Evolutionary conservation across 2,113 vertebrate genomes (phyloP).

Genomic region (Lagenorhynchus albirostris): DNA sequence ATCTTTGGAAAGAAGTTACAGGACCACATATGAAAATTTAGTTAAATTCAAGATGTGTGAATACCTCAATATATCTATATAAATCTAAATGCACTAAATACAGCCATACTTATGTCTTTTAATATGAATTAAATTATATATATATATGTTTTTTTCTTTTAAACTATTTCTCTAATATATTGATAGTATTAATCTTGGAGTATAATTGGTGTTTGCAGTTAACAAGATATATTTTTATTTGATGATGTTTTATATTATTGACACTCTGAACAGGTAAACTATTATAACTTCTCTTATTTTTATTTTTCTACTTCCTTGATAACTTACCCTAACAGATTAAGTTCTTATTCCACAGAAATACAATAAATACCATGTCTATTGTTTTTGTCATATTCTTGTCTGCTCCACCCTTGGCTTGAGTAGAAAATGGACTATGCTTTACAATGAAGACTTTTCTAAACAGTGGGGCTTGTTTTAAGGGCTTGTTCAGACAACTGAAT

Average conservation of each 20-base stretch:
- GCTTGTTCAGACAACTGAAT: background rate
- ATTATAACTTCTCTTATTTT: background rate
- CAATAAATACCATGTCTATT: background rate
- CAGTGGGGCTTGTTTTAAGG: rapidly evolving
- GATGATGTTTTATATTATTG: background rate
- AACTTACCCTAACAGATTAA: background rate
- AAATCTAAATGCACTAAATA: conserved; percentile 38
- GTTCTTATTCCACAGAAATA: background rate
- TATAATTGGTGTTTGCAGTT: background rate
- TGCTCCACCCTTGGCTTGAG: background rate
- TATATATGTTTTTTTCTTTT: background rate
- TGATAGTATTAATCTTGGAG: background rate
- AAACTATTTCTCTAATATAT: background rate
- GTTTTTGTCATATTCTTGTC: background rate
- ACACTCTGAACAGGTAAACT: background rate
- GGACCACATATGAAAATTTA: conserved; percentile 57
- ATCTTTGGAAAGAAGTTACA: conserved; percentile 20
- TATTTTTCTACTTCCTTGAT: background rate
- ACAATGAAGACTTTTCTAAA: background rate
- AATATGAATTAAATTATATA: background rate
- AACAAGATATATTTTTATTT: background rate
- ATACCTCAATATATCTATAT: conserved; percentile 41
- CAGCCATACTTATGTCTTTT: background rate
- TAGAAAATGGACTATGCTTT: background rate
- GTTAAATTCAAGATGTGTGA: conserved; percentile 55